phyloP scores from a whole-genome alignment of 2,888 invertebrate species.

The Aphelenchoides bicaudatus region DNA sequence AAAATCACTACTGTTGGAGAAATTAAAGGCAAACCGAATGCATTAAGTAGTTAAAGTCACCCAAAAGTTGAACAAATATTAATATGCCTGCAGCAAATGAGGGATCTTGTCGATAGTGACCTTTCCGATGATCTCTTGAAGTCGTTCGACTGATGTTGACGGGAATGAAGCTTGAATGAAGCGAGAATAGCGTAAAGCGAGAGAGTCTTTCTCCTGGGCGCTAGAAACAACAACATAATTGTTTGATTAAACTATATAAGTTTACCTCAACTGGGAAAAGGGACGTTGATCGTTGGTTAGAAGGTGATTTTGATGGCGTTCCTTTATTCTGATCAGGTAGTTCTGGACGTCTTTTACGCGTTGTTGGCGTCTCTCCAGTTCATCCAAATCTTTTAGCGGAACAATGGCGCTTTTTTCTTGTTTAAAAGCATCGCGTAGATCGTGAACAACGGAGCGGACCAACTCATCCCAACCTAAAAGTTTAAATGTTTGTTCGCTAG shows the following conservation, averaged over 20 bases:
- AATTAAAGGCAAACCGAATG: too few species aligned
- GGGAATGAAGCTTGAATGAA: not conserved
- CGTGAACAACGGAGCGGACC: constrained; percentile 8
- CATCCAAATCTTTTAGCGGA: not conserved
- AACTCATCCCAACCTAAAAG: constrained; percentile 13
- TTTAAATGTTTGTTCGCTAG: too few species aligned
- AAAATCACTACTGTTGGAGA: too few species aligned
- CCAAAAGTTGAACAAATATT: too few species aligned
- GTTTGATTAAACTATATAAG: too few species aligned
- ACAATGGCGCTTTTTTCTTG: constrained; percentile 7
- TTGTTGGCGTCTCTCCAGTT: constrained; percentile 5
- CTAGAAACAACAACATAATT: too few species aligned
- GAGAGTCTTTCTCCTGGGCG: constrained; percentile 6
- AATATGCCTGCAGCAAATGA: not conserved
- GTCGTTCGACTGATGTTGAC: not conserved
- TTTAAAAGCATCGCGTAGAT: constrained; percentile 8
- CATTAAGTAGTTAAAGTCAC: too few species aligned
- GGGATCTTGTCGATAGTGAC: constrained; percentile 5
- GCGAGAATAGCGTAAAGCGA: constrained; percentile 6
- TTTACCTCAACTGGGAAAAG: constrained; percentile 2
- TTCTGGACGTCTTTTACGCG: constrained; percentile 14
- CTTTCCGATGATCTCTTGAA: constrained; percentile 8
- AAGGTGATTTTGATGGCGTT: constrained; percentile 9
- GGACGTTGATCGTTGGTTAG: constrained; percentile 18
- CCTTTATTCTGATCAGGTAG: constrained; percentile 6